Evolutionary conservation across 1,140 invertebrate genomes (phyloP).

Genomic region (Branchinecta lindahli): DNA sequence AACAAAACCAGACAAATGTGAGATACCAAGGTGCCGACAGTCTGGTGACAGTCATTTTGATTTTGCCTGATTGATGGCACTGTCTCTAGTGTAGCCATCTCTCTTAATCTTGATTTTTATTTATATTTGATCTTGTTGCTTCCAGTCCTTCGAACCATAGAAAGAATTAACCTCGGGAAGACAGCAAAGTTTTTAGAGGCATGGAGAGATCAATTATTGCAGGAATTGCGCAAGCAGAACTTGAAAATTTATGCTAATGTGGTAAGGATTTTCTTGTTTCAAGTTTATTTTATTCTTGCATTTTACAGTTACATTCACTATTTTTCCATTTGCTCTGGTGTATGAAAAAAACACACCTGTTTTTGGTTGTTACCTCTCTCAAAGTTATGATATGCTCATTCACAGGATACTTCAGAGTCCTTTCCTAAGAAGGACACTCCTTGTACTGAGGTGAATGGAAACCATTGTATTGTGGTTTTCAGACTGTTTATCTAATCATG

Average conservation of each 20-base stretch:
- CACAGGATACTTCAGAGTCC: neutral
- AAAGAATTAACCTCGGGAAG: slow-evolving; percentile 48
- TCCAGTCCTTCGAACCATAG: slow-evolving; percentile 51
- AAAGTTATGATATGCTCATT: slow-evolving; percentile 11
- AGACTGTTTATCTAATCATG: too few relatives aligned
- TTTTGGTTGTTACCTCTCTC: slow-evolving; percentile 14
- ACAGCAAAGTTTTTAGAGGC: slow-evolving; percentile 47
- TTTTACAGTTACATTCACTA: slow-evolving; percentile 13
- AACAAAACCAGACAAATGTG: too few relatives aligned
- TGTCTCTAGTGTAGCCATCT: neutral
- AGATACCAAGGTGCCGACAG: too few relatives aligned
- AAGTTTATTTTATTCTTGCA: slow-evolving; percentile 1
- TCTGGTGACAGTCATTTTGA: too few relatives aligned
- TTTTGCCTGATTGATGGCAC: too few relatives aligned
- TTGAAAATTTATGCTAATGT: slow-evolving; percentile 40
- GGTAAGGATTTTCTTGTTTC: slow-evolving; percentile 29
- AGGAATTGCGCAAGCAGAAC: slow-evolving; percentile 51
- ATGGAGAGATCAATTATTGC: slow-evolving; percentile 48
- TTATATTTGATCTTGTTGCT: slow-evolving; percentile 22
- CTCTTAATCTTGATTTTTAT: neutral
- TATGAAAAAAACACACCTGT: slow-evolving; percentile 16
- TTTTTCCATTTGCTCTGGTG: slow-evolving; percentile 20
- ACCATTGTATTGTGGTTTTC: too few relatives aligned
- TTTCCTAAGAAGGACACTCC: too few relatives aligned
- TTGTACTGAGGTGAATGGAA: too few relatives aligned